Conservation (phyloP, 2,888 invertebrate genomes). For the Acronicta aceris region DNA sequence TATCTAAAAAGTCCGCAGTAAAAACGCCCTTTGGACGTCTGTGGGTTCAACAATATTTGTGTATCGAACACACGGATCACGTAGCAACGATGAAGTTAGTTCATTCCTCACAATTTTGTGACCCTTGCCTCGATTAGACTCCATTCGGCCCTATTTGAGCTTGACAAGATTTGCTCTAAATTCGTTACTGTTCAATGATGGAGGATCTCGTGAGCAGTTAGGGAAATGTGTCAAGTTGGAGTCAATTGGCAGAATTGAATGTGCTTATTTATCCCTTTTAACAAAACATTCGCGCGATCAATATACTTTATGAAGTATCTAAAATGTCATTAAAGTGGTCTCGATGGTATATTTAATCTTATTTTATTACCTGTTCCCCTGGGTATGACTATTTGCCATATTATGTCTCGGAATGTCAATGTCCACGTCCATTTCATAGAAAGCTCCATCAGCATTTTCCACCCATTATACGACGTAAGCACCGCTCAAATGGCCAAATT, state of each 20-base stretch:
- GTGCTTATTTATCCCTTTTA: constrained; percentile 5
- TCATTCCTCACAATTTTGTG: constrained; percentile 61
- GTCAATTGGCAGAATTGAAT: neutral
- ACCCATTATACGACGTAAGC: constrained; percentile 53
- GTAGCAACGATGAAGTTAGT: constrained; percentile 65
- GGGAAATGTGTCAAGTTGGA: constrained; percentile 6
- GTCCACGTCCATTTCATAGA: constrained; percentile 38
- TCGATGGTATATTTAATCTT: constrained; percentile 27
- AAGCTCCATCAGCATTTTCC: constrained; percentile 48
- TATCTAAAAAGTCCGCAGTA: constrained; percentile 43
- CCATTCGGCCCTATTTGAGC: constrained; percentile 60
- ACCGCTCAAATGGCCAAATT: constrained; percentile 63
- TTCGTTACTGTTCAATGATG: constrained; percentile 23
- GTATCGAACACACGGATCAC: constrained; percentile 68
- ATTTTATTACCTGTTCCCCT: constrained; percentile 32
- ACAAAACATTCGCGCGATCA: too few species aligned
- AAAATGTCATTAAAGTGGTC: constrained; percentile 49
- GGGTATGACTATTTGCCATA: constrained; percentile 25
- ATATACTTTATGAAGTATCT: too few species aligned
- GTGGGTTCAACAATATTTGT: constrained; percentile 63
- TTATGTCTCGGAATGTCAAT: constrained; percentile 43
- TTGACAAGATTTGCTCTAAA: constrained; percentile 56
- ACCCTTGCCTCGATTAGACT: constrained; percentile 62
- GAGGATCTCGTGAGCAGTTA: constrained; percentile 6
- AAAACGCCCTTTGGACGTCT: constrained; percentile 45